Evolutionary conservation across 2,888 invertebrate species (phyloP), one percentile per base, ranked within the genome.

Genomic region (Tetramorium bicarinatum): DNA sequence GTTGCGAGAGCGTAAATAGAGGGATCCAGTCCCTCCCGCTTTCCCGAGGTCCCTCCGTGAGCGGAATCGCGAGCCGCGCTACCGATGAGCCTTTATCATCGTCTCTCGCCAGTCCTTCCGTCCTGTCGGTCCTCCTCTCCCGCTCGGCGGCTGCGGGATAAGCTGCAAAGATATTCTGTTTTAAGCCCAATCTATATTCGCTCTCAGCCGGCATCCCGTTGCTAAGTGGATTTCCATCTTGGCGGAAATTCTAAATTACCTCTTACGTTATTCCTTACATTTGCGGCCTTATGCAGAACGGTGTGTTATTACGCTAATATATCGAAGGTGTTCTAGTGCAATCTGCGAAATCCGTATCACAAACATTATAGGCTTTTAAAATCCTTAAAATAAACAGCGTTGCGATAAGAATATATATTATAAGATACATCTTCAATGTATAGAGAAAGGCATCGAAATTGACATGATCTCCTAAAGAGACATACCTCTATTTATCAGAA

Each of bases 11-110:
- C 91, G 91, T 91, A 93, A 93, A 93, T 91, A 93, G 91, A 87
- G 90, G 91, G 91, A 92, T 92, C 91, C 92, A 89, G 91, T 90
- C 89, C 90, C 92, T 90, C 89, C 90, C 92, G 90, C 90, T 92
- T 90, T 91, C 87, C 87, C 91, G 88, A 92, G 91, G 90, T 91
- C 89, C 87, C 86, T 90, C 69, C 89, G 91, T 90, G 91, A 90
- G 90, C 87, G 83, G 89, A 92, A 92, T 92, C 89, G 88, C 88
- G 85, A 90, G 88, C 64, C 72, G 81, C 82, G 84, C 82, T 69
- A 69, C 87, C 91, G 87, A 90, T 90, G 89, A 92, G 89, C 84
- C 89, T 88, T 87, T 77, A 88, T 88, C 84, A 34, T 25, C 56
- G 64, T 34, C 44, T 76, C 69, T 87, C 88, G 76, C 82, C 47